Base-by-base conservation (phyloP, 2,113 vertebrate genomes). In the Cyanoramphus novaezelandiae region DNA sequence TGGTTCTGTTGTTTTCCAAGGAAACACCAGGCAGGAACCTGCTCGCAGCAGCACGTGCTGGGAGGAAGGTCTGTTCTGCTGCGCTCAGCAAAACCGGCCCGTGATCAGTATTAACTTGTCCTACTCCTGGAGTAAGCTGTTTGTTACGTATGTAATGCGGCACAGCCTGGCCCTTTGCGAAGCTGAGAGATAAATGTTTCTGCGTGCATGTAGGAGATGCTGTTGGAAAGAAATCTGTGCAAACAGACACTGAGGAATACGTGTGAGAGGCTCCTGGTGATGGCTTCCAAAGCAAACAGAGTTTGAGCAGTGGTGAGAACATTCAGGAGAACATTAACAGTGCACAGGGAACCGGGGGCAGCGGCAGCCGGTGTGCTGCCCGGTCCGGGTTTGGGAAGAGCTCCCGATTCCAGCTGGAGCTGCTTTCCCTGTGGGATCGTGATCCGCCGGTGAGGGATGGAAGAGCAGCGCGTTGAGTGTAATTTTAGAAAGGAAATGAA, bases 401-500 rank as follows among this genome's bases (percentile, higher is more conserved):
- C 33, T 41, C 39, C 63, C 24, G 28, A 2, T 10, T 31, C 59
- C 64, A 75, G 85, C 86, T 65, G 77, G 71, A 24, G 43, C 1
- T 3, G 0, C 53, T 4, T 17, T 1, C 49, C 7, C 29, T 16
- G 6, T 25, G n/a, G 20, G 65, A 24, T 43, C 52, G 14, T 0
- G 20, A 64, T 33, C 37, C 68, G 6, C 4, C 71, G 3, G 2
- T 1, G 57, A 74, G 72, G 46, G 9, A 4, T 62, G 90, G 87
- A 18, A n/a, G 23, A 47, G 21, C 50, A 3, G 68, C 0, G 21
- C 31, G 0, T 24, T 4, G 80, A 84, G 86, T 59, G 79, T 75
- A 55, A 82, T 94, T 96, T 93, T 81, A 77, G 91, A 87, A 93
- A 89, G 69, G 93, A 98, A 98, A 96, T 93, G 74, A 91, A 91